phyloP scores from a whole-genome alignment of 2,113 vertebrate species.

The Alligator mississippiensis region DNA sequence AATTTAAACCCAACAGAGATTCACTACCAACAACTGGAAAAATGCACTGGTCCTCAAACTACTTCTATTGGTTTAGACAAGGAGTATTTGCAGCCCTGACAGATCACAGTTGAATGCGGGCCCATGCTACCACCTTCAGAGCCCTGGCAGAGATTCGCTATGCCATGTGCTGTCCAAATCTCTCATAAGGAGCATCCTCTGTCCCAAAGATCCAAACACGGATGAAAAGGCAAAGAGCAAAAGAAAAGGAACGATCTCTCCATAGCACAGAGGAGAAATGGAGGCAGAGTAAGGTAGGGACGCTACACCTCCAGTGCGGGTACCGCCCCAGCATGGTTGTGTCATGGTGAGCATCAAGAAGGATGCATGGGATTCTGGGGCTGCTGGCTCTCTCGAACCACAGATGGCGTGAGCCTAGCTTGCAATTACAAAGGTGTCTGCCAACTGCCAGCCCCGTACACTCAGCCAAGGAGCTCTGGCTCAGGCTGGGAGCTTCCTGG shows the following conservation, averaged over 20 bases:
- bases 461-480: background rate
- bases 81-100: too few species aligned
- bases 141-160: background rate
- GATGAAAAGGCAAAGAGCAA: background rate
- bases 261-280: background rate
- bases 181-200: background rate
- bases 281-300: background rate
- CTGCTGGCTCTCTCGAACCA: background rate
- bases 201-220: background rate
- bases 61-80: background rate
- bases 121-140: background rate
- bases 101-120: background rate
- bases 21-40: background rate
- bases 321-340: too few species aligned
- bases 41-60: background rate
- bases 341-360: too few species aligned
- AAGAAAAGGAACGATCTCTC: background rate
- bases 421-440: background rate
- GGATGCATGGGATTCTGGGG: background rate
- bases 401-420: too few species aligned
- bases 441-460: background rate
- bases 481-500: background rate
- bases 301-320: too few species aligned
- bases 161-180: background rate
- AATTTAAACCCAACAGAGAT: background rate